These are phyloP conservation scores for Ectemnius continuus DNA, from an alignment of 2,888 invertebrate genomes.

Conservation along the genomic window DNA sequence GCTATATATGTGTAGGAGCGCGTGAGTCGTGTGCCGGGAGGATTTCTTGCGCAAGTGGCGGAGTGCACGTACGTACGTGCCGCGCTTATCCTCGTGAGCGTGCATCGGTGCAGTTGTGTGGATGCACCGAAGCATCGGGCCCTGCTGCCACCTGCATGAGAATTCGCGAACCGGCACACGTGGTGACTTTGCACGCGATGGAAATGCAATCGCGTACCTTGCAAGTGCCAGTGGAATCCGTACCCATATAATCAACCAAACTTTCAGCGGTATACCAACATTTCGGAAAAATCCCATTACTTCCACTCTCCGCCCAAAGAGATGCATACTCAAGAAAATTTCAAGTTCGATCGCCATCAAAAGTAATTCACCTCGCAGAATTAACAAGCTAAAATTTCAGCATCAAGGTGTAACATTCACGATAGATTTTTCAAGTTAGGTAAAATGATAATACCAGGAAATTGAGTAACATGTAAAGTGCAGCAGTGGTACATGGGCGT, in stretches of 20 bases:
- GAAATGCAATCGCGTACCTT: slow-evolving; percentile 45
- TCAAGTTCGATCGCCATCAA: too few species aligned
- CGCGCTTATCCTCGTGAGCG: slow-evolving; percentile 18
- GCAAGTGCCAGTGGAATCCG: slow-evolving; percentile 32
- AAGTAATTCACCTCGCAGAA: too few species aligned
- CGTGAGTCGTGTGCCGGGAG: slow-evolving; percentile 51
- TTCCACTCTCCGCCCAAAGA: too few species aligned
- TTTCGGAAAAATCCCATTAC: too few species aligned
- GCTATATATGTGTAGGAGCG: slow-evolving; percentile 32
- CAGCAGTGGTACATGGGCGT: not conserved
- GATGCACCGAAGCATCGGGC: slow-evolving; percentile 32
- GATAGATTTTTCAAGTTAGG: too few species aligned
- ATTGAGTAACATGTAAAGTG: too few species aligned
- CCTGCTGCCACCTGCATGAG: slow-evolving; percentile 66
- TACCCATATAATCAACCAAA: not conserved
- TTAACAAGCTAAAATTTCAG: too few species aligned
- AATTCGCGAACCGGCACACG: slow-evolving; percentile 46
- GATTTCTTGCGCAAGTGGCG: slow-evolving; percentile 63
- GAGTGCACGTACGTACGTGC: slow-evolving; percentile 50
- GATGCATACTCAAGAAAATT: too few species aligned
- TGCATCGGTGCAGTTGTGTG: slow-evolving; percentile 19
- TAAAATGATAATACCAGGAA: too few species aligned
- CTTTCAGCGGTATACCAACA: too few species aligned
- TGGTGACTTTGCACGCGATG: slow-evolving; percentile 54
- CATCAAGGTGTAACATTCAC: too few species aligned